Conservation (phyloP, 2,113 vertebrate species). For the Cyprinodon variegatus region DNA sequence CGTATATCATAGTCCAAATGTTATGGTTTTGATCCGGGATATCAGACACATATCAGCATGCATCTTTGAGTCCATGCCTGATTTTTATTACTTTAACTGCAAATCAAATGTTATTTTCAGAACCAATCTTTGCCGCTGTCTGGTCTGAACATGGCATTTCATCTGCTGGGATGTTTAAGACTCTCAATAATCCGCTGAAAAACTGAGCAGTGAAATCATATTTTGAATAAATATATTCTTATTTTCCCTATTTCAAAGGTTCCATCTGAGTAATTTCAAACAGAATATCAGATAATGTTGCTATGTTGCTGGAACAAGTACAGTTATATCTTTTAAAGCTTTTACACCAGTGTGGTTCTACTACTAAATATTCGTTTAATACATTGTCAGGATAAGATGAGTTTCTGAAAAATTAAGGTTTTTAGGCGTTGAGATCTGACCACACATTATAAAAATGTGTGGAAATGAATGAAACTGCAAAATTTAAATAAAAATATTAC, state of each 20-base stretch:
- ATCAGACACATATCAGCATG: conserved; percentile 21
- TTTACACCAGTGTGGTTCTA: not conserved
- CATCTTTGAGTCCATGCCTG: conserved; percentile 9
- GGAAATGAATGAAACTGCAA: too few relatives aligned
- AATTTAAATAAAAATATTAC: not conserved
- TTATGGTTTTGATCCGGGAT: conserved; percentile 33
- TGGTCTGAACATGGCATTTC: not conserved
- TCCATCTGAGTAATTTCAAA: not conserved
- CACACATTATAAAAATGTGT: too few relatives aligned
- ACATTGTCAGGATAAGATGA: too few relatives aligned
- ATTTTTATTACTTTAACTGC: conserved; percentile 7
- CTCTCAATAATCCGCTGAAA: not conserved
- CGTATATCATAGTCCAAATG: conserved; percentile 42
- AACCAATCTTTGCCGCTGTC: not conserved
- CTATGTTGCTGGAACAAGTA: not conserved
- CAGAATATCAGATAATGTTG: not conserved
- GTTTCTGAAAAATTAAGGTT: too few relatives aligned
- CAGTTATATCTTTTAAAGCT: not conserved
- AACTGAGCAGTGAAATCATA: not conserved
- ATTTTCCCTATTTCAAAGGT: not conserved
- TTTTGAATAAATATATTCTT: not conserved
- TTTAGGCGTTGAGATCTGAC: too few relatives aligned
- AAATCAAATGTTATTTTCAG: conserved; percentile 2
- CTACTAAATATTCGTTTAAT: too few relatives aligned
- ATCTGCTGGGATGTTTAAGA: not conserved